Percentiles rank a stretch among this genome's conserved stretches.
Conservation (phyloP, 2,888 invertebrate species). For the Zaprionus obscuricornis region DNA sequence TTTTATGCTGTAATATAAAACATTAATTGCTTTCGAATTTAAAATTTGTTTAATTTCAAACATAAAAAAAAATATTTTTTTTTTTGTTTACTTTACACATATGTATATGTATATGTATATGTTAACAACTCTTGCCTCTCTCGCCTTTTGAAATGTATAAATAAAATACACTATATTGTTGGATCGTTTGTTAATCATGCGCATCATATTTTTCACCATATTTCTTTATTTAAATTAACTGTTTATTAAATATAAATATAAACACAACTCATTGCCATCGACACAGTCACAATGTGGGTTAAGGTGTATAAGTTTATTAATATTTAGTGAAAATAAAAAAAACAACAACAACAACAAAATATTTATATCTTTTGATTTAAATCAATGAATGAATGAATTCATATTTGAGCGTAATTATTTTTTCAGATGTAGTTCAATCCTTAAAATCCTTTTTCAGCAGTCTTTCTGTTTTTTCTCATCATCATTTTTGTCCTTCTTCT, state of each 20-base stretch:
- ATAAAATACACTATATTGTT: slow-evolving; percentile 63
- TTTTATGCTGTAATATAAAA: slow-evolving; percentile 66
- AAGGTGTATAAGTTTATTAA: slow-evolving; percentile 55
- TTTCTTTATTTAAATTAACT: slow-evolving; percentile 37
- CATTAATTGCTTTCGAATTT: slow-evolving; percentile 69
- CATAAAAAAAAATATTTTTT: too few species aligned
- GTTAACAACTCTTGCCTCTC: slow-evolving; percentile 38
- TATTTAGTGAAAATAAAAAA: slow-evolving; percentile 38
- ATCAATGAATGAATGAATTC: too few species aligned
- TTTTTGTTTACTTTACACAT: neutral
- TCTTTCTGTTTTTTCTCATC: slow-evolving; percentile 3
- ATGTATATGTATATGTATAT: too few species aligned
- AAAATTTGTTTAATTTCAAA: slow-evolving; percentile 57
- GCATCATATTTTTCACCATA: slow-evolving; percentile 36
- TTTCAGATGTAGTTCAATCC: slow-evolving; percentile 4
- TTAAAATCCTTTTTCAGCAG: slow-evolving; percentile 38
- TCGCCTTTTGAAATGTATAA: slow-evolving; percentile 55
- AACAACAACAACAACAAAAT: too few species aligned
- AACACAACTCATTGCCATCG: slow-evolving; percentile 61
- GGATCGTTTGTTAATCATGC: slow-evolving; percentile 56
- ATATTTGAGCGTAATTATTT: neutral
- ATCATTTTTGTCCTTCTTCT: slow-evolving; percentile 7
- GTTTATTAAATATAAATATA: slow-evolving; percentile 2
- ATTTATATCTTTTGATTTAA: too few species aligned
- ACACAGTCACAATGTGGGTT: slow-evolving; percentile 62